A percentile compares a stretch with the other conserved stretches of the same genome.
These are phyloP conservation scores for Desoria tigrina DNA, from an alignment of 2,888 invertebrate species.

Conservation along the genomic window DNA sequence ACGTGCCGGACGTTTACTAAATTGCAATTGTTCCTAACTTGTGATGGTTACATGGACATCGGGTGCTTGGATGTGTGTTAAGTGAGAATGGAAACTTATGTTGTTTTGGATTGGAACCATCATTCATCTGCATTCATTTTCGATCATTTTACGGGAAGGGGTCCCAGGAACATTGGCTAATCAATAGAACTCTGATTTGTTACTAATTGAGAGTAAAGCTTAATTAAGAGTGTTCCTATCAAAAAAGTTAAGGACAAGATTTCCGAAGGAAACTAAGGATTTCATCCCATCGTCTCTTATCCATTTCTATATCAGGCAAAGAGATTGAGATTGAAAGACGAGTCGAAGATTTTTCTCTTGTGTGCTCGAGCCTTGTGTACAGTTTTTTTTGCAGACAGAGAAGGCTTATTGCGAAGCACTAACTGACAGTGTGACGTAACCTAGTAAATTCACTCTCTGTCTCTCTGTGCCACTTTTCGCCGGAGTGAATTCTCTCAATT, in stretches of 20 bases:
- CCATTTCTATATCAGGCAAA: no score
- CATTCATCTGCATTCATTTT: slow-evolving; percentile 30
- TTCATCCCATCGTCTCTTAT: no score
- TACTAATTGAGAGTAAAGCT: slow-evolving; percentile 5
- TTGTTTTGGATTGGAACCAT: slow-evolving; percentile 24
- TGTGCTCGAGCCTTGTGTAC: neutral
- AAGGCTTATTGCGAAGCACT: slow-evolving; percentile 43
- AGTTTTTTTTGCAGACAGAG: slow-evolving; percentile 19
- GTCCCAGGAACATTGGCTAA: slow-evolving; percentile 52
- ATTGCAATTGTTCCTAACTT: no score
- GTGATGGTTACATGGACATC: neutral
- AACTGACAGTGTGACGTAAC: slow-evolving; percentile 33
- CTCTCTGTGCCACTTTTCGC: slow-evolving; percentile 52
- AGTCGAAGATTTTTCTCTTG: neutral
- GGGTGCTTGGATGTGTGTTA: slow-evolving; percentile 11
- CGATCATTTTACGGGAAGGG: slow-evolving; percentile 50
- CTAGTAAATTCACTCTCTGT: slow-evolving; percentile 23
- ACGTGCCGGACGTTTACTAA: no score
- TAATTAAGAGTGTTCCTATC: no score
- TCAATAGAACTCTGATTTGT: neutral
- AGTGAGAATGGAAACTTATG: slow-evolving; percentile 46
- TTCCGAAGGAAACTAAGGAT: no score
- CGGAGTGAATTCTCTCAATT: slow-evolving; percentile 50
- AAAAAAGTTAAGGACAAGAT: no score
- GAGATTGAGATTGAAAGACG: no score